Base-by-base conservation (phyloP, 1,140 invertebrate genomes). In the Ceratitis capitata region DNA sequence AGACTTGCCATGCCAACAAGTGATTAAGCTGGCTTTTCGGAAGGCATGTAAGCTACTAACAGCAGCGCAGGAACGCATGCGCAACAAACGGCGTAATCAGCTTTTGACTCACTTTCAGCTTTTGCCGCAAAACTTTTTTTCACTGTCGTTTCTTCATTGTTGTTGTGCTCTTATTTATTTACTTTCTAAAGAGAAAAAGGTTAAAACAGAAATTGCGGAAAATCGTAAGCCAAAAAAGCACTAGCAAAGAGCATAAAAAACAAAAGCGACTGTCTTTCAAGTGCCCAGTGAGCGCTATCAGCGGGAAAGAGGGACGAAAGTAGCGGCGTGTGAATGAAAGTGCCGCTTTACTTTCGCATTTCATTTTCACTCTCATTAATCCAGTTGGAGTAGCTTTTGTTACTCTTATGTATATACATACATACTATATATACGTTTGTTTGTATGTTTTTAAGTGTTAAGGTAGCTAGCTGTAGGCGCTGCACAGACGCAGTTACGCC, bases 361-460 rank as follows among this genome's bases (percentile, higher is more conserved):
- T 26, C 35, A 78, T 78, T 78, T 78, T 78, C 69, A 78, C 69
- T 78, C 69, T 78, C 69, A 78, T 78, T 78, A 78, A n/a, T 14
- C 4, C 39, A 78, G n/a, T 2, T 78, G 19, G 23, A 5, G 51
- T 19, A 0, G 51, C 14, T 35, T 2, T 69, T 69, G 58, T 56
- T 23, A 26, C 0, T 0, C 12, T 58, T 23, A 26, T 58, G 56
- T 58, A 58, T 58, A 47, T 47, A 12, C n/a, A 47, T 47, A 47
- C n/a, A n/a, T n/a, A 47, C 45, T 47, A 47, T 47, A 47, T 47
- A 56, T 6, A 10, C 56, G 6, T 0, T 3, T 14, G 64, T 23
- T 16, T 7, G 16, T 45, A 45, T 23, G 6, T 39, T n/a, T n/a
- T n/a, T n/a, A 23, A n/a, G 35, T 74, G 35, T 9, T n/a, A n/a